Conservation (phyloP, 2,797 vertebrate genomes). For the Peromyscus melanophrys region DNA sequence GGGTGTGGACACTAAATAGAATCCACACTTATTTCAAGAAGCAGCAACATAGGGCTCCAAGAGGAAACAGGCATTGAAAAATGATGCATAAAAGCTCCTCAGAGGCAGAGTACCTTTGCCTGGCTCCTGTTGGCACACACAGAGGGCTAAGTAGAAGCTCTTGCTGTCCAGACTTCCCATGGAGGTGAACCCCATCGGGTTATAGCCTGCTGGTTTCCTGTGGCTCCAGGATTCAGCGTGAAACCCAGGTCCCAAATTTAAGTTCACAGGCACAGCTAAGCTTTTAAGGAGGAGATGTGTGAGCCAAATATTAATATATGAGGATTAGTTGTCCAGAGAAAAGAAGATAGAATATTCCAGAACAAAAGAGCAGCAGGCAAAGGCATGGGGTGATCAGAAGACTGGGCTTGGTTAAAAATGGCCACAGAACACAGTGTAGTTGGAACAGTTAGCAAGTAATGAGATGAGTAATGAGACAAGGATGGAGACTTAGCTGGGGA, state of each 20-base stretch:
- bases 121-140: fast-evolving
- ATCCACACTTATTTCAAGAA: not conserved
- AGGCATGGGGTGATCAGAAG: not conserved
- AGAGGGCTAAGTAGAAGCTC: not conserved
- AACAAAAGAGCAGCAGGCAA: not conserved
- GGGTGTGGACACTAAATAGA: not conserved
- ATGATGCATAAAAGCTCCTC: not conserved
- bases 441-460: not conserved
- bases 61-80: not conserved
- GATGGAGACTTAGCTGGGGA: not conserved
- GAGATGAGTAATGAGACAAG: not conserved
- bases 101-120: not conserved
- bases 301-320: not conserved
- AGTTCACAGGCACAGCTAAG: not conserved
- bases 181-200: not conserved
- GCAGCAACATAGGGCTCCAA: not conserved
- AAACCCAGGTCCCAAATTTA: not conserved
- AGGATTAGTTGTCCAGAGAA: not conserved
- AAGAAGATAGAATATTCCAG: not conserved
- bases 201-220: not conserved
- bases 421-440: not conserved
- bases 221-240: not conserved
- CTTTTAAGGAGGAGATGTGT: not conserved
- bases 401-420: not conserved
- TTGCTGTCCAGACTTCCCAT: not conserved